These are phyloP conservation scores for Polydrusus cervinus DNA, from an alignment of 2,888 invertebrate species.

Conservation along the genomic window DNA sequence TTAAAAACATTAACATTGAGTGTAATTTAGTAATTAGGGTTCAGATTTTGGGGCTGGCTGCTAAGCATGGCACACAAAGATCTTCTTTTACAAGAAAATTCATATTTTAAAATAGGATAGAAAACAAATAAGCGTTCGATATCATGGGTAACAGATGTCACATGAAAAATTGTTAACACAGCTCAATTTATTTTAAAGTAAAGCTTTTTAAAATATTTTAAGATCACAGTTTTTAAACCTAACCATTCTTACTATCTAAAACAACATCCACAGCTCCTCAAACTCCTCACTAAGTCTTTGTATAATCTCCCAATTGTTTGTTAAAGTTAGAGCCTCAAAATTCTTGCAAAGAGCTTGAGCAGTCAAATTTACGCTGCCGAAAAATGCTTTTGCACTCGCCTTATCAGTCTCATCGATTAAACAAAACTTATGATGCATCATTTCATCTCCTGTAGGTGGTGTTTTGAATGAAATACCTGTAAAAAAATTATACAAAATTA, in stretches of 20 bases:
- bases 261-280: conserved; percentile 62
- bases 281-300: conserved; percentile 62
- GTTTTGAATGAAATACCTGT: conserved; percentile 74
- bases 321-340: conserved; percentile 63
- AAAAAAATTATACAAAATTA: conserved; percentile 64
- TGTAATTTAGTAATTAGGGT: no score
- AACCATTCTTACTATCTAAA: conserved; percentile 9
- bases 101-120: no score
- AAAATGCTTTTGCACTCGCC: conserved; percentile 61
- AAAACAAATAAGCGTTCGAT: no score
- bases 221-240: not conserved
- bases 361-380: conserved; percentile 65
- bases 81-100: no score
- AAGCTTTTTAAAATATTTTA: no score
- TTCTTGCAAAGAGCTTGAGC: conserved; percentile 62
- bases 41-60: no score
- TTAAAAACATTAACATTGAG: no score
- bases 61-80: no score
- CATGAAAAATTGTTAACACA: no score
- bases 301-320: conserved; percentile 62
- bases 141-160: no score
- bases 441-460: conserved; percentile 66
- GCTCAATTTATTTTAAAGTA: no score
- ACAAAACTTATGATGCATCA: conserved; percentile 85
- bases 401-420: conserved; percentile 62